Evolutionary conservation across 2,888 invertebrate species (phyloP).

Genomic region (Adela reaumurella): DNA sequence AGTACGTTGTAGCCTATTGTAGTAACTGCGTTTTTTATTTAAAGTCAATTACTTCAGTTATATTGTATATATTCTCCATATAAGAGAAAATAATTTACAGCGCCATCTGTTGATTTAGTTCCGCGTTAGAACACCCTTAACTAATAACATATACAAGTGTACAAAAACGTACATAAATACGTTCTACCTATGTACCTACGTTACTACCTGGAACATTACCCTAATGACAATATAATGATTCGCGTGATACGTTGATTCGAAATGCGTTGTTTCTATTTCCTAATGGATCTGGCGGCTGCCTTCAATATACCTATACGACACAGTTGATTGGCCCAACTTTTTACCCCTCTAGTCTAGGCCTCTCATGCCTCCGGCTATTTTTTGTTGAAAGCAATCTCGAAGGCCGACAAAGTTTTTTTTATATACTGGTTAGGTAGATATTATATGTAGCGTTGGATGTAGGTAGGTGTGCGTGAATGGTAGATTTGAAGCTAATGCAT

Average conservation of each 20-base stretch:
- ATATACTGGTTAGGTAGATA: background rate
- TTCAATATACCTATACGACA: background rate
- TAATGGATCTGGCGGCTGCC: background rate
- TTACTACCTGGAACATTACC: conserved; percentile 10
- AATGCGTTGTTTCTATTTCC: background rate
- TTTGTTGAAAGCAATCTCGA: background rate
- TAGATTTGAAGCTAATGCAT: conserved; percentile 32
- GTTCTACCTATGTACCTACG: too few species aligned
- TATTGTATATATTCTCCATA: too few species aligned
- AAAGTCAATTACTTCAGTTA: too few species aligned
- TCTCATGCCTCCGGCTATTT: background rate
- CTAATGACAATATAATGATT: conserved; percentile 55
- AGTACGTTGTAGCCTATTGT: too few species aligned
- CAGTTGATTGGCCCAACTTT: background rate
- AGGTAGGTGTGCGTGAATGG: too few species aligned
- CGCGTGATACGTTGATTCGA: conserved; percentile 43
- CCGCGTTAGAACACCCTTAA: too few species aligned
- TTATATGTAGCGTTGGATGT: too few species aligned
- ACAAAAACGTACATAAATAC: too few species aligned
- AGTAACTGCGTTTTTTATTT: too few species aligned
- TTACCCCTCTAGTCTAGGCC: background rate
- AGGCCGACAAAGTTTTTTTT: background rate
- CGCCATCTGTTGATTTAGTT: too few species aligned
- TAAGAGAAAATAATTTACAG: too few species aligned
- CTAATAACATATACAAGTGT: too few species aligned